Percentiles rank a stretch among this genome's conserved stretches.
Conservation (phyloP, 2,888 invertebrate species). For the Piscicola geometra region DNA sequence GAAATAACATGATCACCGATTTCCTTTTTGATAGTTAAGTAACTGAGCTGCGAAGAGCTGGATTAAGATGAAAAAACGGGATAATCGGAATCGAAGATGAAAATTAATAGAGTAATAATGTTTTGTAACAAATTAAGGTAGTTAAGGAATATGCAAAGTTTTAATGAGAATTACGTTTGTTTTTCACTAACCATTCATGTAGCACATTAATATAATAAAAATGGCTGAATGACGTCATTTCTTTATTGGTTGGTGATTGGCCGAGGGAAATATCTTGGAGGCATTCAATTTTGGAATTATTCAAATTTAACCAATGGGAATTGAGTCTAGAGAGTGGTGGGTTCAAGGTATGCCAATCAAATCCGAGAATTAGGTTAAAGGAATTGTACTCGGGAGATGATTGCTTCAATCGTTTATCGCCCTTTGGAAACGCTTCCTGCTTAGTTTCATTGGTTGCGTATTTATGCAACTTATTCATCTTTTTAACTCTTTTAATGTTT, state of each 20-base stretch:
- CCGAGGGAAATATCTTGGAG: background rate
- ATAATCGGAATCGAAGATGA: too few species aligned
- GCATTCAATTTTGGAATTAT: conserved; percentile 4
- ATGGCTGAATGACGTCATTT: background rate
- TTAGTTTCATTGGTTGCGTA: background rate
- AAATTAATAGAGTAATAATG: too few species aligned
- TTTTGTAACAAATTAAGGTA: too few species aligned
- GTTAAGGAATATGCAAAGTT: too few species aligned
- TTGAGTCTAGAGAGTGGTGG: background rate
- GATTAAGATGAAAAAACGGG: too few species aligned
- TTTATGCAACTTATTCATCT: too few species aligned
- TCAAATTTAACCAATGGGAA: conserved; percentile 7
- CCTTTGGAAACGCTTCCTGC: background rate
- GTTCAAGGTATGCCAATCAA: background rate
- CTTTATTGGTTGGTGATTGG: background rate
- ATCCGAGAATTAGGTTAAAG: background rate
- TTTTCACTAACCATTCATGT: background rate
- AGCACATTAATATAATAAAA: background rate
- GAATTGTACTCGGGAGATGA: background rate
- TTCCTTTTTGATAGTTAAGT: too few species aligned
- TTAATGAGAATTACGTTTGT: too few species aligned
- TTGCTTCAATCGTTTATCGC: background rate
- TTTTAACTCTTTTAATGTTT: too few species aligned
- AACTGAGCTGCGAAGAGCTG: too few species aligned
- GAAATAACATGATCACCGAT: too few species aligned